Base-by-base conservation (phyloP, 2,113 vertebrate species). In the Merops nubicus region DNA sequence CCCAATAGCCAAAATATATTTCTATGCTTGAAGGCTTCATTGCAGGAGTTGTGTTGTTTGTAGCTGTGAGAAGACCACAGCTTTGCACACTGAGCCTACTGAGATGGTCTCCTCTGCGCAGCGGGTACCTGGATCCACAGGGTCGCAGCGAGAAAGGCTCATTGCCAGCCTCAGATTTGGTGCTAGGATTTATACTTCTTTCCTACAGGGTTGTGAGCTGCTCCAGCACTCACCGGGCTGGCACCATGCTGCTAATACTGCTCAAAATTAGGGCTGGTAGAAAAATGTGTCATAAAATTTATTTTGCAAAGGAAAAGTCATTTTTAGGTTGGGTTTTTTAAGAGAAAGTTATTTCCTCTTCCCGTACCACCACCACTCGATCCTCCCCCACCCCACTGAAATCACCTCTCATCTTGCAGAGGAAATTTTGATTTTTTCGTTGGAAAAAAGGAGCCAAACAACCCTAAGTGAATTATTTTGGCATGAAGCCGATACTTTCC, bases 351-450 rank as follows among this genome's bases (percentile, higher is more conserved):
- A 70, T 92, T 96, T 90, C 89, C 68, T 80, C 56, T 80, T 79
- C 67, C 79, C 0, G 0, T 42, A 67, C 45, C 19, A 25, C 26
- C 64, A 34, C 10, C 26, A 23, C n/a, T 84, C 82, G 50, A 21
- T 80, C 43, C 48, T 84, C 53, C 48, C 43, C 38, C 56, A 53
- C 15, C 18, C 65, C 48, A 48, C 53, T 63, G 81, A 68, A 89
- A 76, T 67, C 77, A 80, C 22, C 67, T 63, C 77, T 91, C 88
- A 72, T 86, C 81, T 80, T 88, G 77, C 77, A 81, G 33, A 84
- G 91, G 85, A 96, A 91, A 94, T 85, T 76, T n/a, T 48, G 75
- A 81, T 64, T 91, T 94, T 51, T 91, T 88, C 74, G 69, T 69
- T 0, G 5, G 31, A 15, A 57, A 45, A n/a, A 87, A 60, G 63